Evolutionary conservation across 2,113 vertebrate species (phyloP).

Genomic region (Procapra przewalskii): DNA sequence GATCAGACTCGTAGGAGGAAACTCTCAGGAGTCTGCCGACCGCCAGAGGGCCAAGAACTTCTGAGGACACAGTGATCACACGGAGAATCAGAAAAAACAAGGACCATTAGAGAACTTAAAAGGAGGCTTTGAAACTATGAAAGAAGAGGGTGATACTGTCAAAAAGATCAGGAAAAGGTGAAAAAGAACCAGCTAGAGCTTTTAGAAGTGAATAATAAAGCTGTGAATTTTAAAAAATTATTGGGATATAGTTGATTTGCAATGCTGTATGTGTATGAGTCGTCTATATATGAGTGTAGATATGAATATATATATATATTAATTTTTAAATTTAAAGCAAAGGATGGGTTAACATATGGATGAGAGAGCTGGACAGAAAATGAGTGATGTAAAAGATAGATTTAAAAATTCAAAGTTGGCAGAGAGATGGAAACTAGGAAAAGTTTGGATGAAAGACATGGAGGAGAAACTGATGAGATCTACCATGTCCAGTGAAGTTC

Average conservation of each 20-base stretch:
- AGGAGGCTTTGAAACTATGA: not conserved
- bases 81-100: not conserved
- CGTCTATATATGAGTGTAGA: not conserved
- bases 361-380: not conserved
- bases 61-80: not conserved
- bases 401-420: not conserved
- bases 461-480: not conserved
- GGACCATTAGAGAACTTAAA: not conserved
- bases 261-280: not conserved
- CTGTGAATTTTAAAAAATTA: not conserved
- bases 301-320: not conserved
- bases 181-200: not conserved
- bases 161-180: not conserved
- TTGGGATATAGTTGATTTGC: not conserved
- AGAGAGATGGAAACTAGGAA: not conserved
- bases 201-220: not conserved
- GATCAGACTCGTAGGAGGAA: not conserved
- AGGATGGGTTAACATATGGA: not conserved
- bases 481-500: accelerated
- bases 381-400: not conserved
- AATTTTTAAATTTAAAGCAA: not conserved
- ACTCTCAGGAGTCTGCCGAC: not conserved
- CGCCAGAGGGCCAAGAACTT: not conserved
- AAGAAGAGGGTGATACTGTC: not conserved
- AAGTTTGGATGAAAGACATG: not conserved